Conservation (phyloP, 2,888 invertebrate species). For the Heliconius cydno region DNA sequence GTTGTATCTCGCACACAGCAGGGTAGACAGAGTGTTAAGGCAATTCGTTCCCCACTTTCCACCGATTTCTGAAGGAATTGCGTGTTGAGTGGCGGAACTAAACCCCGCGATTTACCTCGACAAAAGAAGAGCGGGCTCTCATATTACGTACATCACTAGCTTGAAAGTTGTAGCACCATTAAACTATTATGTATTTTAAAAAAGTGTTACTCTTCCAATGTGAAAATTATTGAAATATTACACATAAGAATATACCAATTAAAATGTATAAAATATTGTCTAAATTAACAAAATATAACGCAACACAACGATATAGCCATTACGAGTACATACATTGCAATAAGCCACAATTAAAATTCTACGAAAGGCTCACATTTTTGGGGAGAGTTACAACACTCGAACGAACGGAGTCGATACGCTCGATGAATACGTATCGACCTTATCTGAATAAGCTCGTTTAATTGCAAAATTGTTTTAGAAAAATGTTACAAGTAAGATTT, state of each 20-base stretch:
- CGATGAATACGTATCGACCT: slow-evolving; percentile 39
- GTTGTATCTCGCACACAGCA: no score
- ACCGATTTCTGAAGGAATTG: no score
- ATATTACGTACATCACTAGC: no score
- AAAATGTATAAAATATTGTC: background rate
- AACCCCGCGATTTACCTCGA: background rate
- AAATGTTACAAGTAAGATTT: slow-evolving; percentile 20
- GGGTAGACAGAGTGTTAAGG: no score
- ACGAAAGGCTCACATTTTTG: slow-evolving; percentile 36
- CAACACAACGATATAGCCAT: slow-evolving; percentile 18
- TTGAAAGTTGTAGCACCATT: no score
- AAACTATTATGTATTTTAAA: background rate
- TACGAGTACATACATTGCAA: slow-evolving; percentile 12
- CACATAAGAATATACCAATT: background rate
- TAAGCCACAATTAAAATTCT: slow-evolving; percentile 38
- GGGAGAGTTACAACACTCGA: slow-evolving; percentile 38
- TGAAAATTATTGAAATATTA: background rate
- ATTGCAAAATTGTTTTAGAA: slow-evolving; percentile 39
- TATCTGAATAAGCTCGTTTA: slow-evolving; percentile 40
- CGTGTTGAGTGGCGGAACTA: background rate
- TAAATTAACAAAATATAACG: slow-evolving; percentile 6
- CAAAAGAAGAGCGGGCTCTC: no score
- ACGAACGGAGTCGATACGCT: slow-evolving; percentile 38
- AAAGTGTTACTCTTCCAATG: background rate
- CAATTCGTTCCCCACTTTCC: no score